A percentile compares a stretch with the other conserved stretches of the same genome.
phyloP scores from a whole-genome alignment of 2,113 vertebrate species.

The Tapirus terrestris region DNA sequence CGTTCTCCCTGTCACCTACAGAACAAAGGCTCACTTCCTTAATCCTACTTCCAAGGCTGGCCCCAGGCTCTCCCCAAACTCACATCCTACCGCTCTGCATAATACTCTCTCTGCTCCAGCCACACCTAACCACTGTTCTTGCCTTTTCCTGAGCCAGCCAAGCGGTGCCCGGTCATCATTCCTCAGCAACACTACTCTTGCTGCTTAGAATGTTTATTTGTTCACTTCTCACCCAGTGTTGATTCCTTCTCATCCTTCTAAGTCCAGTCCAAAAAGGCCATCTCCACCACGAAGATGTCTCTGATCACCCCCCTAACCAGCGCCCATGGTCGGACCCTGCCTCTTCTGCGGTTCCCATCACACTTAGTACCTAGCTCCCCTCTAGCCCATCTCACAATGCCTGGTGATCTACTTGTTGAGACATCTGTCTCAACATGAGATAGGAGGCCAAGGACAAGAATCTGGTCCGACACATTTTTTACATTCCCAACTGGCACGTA shows the following conservation, averaged over 20 bases:
- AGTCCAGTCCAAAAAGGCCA: not conserved
- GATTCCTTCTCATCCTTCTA: not conserved
- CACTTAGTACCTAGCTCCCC: not conserved
- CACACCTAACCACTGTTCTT: not conserved
- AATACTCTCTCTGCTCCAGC: not conserved
- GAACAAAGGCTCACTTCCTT: not conserved
- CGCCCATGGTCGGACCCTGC: not conserved
- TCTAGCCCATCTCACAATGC: not conserved
- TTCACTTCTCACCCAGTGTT: not conserved
- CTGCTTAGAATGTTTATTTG: not conserved
- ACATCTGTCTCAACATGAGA: not conserved
- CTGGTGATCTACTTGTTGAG: not conserved
- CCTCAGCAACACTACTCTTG: not conserved
- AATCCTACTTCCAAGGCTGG: not conserved
- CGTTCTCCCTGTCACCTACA: not conserved
- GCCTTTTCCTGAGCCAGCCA: not conserved
- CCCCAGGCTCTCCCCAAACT: not conserved
- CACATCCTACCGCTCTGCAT: not conserved
- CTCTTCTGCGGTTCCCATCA: not conserved
- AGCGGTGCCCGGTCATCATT: fast-evolving
- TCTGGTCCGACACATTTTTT: not conserved
- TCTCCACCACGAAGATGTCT: not conserved
- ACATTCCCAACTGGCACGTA: not conserved
- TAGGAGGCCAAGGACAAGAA: not conserved
- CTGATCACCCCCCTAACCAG: not conserved